Conservation (phyloP, 2,888 invertebrate genomes). For the Leptinotarsa juncta region DNA sequence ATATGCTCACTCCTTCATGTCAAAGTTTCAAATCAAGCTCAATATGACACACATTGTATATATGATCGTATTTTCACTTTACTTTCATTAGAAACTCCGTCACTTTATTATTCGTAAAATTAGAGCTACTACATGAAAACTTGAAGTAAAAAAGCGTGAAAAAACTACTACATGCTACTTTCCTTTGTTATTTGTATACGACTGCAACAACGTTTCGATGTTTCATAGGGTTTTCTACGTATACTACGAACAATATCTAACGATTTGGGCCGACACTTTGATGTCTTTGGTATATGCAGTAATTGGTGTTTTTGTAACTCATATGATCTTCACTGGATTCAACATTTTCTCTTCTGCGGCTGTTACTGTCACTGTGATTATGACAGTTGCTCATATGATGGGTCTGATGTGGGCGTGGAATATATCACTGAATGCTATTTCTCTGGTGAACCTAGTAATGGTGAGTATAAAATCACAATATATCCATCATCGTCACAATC, state of each 20-base stretch:
- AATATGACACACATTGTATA: no score
- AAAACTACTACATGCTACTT: no score
- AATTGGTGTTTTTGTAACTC: conserved; percentile 77
- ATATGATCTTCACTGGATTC: conserved; percentile 73
- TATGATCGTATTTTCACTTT: no score
- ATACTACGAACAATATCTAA: conserved; percentile 94
- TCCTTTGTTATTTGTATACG: no score
- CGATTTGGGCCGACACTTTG: conserved; percentile 82
- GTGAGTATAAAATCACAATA: conserved; percentile 62
- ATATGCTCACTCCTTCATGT: no score
- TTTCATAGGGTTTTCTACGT: conserved; percentile 86
- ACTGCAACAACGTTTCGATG: no score
- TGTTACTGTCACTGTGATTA: conserved; percentile 77
- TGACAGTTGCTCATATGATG: conserved; percentile 86
- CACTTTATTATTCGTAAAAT: no score
- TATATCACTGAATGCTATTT: conserved; percentile 93
- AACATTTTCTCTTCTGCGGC: conserved; percentile 83
- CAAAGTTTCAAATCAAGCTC: no score
- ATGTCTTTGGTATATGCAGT: conserved; percentile 77
- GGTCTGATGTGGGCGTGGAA: conserved; percentile 94
- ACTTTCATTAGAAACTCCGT: no score
- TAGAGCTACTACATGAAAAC: no score
- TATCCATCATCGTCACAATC: no score
- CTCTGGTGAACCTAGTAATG: conserved; percentile 96
- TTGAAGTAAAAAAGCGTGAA: no score